Evolutionary conservation across 2,888 invertebrate species (phyloP).

Genomic region (Nephrotoma guestfalica): DNA sequence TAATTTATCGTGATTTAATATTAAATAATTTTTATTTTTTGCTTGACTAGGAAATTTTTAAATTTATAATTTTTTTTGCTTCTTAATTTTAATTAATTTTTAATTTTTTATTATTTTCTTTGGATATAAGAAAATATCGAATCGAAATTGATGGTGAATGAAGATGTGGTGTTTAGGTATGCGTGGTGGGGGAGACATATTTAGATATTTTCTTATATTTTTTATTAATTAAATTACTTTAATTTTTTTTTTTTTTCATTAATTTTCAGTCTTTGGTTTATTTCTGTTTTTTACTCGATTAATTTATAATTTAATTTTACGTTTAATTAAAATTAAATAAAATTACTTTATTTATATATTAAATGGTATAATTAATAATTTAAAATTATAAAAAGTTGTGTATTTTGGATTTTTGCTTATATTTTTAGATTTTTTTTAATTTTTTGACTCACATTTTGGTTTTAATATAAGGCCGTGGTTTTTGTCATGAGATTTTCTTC

Average conservation of each 20-base stretch:
- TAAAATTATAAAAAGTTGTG: neutral
- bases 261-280: constrained; percentile 2
- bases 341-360: neutral
- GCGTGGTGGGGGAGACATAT: neutral
- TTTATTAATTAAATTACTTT: neutral
- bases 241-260: neutral
- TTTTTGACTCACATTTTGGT: constrained; percentile 6
- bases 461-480: neutral
- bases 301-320: neutral
- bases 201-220: neutral
- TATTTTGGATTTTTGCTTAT: constrained; percentile 1
- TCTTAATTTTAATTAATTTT: neutral
- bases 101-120: neutral
- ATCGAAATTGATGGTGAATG: neutral
- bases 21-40: neutral
- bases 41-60: neutral
- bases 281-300: neutral
- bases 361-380: constrained; percentile 1
- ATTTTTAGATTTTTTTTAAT: neutral
- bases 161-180: neutral
- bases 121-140: constrained; percentile 1
- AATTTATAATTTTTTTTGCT: neutral
- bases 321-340: neutral
- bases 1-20: neutral
- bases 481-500: neutral